A percentile compares a stretch with the other conserved stretches of the same genome.
Evolutionary conservation across 2,113 vertebrate species (phyloP).

Genomic region (Cyprinus carpio): DNA sequence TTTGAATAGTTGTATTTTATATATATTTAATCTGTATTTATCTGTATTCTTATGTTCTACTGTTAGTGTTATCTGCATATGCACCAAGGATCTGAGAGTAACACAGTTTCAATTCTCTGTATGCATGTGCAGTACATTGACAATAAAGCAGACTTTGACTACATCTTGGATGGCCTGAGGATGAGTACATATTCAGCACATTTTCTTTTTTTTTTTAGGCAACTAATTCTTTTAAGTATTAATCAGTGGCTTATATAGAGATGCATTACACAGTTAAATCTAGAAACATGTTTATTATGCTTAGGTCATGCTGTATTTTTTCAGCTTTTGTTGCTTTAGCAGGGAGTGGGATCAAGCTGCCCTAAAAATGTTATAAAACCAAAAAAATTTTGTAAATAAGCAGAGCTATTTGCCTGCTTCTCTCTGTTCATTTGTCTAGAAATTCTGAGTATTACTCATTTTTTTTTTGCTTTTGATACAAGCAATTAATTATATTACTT

Average conservation of each 20-base stretch:
- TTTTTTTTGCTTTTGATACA: no score
- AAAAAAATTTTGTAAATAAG: background rate
- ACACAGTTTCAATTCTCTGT: no score
- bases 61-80: no score
- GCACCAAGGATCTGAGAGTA: no score
- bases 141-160: no score
- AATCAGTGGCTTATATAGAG: background rate
- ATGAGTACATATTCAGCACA: background rate
- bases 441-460: no score
- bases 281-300: background rate
- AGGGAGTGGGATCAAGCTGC: constrained; percentile 13
- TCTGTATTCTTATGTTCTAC: no score
- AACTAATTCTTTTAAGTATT: background rate
- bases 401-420: background rate
- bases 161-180: background rate
- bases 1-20: no score
- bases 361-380: background rate
- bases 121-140: no score
- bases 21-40: no score
- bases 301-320: constrained; percentile 18
- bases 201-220: no score
- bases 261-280: background rate
- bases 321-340: constrained; percentile 33
- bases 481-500: no score
- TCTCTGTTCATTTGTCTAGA: background rate